Evolutionary conservation across 2,888 invertebrate genomes (phyloP).

Genomic region (Thecocarcelia acutangulata): DNA sequence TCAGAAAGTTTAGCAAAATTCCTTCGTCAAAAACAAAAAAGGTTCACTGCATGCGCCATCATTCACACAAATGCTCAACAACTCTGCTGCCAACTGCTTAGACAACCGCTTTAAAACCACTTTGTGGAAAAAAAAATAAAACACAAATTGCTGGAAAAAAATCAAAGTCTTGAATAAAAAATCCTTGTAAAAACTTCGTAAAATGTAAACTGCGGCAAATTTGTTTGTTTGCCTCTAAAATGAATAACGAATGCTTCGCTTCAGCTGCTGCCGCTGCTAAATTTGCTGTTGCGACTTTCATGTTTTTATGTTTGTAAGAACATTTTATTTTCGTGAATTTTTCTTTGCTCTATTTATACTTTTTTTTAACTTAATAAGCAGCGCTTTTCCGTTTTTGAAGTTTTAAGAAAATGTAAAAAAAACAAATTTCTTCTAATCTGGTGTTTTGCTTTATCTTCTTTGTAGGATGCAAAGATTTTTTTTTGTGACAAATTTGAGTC

Average conservation of each 20-base stretch:
- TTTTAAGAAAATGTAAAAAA: background rate
- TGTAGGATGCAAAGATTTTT: slow-evolving; percentile 21
- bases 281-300: background rate
- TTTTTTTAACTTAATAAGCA: slow-evolving; percentile 37
- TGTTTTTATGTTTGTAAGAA: slow-evolving; percentile 8
- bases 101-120: background rate
- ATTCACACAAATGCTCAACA: background rate
- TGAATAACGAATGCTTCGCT: background rate
- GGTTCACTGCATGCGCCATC: background rate
- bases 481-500: no score
- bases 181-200: slow-evolving; percentile 24
- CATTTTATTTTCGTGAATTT: slow-evolving; percentile 1
- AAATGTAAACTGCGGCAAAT: slow-evolving; percentile 57
- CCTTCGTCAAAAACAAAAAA: background rate
- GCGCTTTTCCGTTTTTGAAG: background rate
- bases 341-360: background rate
- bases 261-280: background rate
- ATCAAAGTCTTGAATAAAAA: background rate
- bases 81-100: background rate
- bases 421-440: no score
- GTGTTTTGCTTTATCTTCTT: no score
- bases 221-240: slow-evolving; percentile 32
- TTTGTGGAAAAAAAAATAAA: background rate
- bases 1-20: background rate
- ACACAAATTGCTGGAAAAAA: slow-evolving; percentile 24